Percentiles rank a stretch among this genome's conserved stretches.
Evolutionary conservation across 1,140 invertebrate genomes (phyloP).

Genomic region (Lethrus apterus): DNA sequence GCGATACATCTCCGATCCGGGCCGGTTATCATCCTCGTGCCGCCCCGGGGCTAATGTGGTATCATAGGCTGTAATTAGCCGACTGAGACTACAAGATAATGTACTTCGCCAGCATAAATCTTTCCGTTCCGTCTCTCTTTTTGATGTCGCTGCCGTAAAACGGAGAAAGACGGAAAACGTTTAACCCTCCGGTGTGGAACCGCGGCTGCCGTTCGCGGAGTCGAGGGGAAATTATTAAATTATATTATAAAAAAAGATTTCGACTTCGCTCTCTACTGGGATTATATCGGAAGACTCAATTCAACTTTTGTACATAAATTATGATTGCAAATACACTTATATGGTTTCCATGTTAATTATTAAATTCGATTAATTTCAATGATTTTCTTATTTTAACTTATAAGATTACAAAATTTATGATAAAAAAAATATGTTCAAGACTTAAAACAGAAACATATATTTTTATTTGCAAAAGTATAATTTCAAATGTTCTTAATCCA

Average conservation of each 20-base stretch:
- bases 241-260: constrained; percentile 30
- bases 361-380: too few species aligned
- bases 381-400: too few species aligned
- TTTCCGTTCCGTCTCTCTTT: constrained; percentile 38
- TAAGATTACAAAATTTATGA: too few species aligned
- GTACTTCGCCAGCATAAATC: constrained; percentile 47
- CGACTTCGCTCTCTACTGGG: too few species aligned
- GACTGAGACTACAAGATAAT: constrained; percentile 49
- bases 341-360: too few species aligned
- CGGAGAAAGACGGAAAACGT: constrained; percentile 19
- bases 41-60: constrained; percentile 43
- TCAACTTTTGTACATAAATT: too few species aligned
- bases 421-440: too few species aligned
- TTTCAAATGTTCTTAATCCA: too few species aligned
- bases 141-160: neutral
- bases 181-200: constrained; percentile 24
- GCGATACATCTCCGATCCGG: constrained; percentile 34
- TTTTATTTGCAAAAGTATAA: too few species aligned
- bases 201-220: constrained; percentile 21
- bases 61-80: constrained; percentile 47
- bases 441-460: too few species aligned
- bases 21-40: constrained; percentile 36
- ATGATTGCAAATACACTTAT: too few species aligned
- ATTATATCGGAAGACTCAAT: too few species aligned
- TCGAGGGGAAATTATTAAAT: constrained; percentile 33